These are phyloP conservation scores for Drosophila triauraria DNA, from an alignment of 1,140 invertebrate genomes.

Conservation along the genomic window DNA sequence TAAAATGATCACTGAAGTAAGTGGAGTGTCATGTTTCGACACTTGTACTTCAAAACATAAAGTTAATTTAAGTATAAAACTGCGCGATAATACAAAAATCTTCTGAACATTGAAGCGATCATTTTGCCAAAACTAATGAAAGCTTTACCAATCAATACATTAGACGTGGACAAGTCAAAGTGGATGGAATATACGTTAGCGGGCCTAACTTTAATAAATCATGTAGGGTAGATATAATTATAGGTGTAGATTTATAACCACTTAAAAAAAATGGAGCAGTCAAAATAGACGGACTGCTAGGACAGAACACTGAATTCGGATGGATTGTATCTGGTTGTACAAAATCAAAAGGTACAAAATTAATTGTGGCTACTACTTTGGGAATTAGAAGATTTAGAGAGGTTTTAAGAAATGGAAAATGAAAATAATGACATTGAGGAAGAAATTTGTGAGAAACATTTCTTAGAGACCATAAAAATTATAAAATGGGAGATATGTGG, in stretches of 20 bases:
- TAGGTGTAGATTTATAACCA: not conserved
- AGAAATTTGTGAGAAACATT: too few species aligned
- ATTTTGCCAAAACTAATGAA: not conserved
- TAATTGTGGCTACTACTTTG: too few species aligned
- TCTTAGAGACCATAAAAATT: too few species aligned
- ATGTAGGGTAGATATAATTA: constrained; percentile 1
- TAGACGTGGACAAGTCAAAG: not conserved
- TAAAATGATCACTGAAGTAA: not conserved
- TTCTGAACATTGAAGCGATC: not conserved
- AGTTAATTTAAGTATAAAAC: not conserved
- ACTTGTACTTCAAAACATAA: not conserved
- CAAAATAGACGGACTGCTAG: too few species aligned
- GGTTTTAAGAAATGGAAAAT: too few species aligned
- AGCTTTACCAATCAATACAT: not conserved
- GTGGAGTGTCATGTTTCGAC: not conserved
- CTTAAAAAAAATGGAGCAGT: not conserved
- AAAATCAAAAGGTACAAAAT: not conserved
- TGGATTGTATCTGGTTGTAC: not conserved
- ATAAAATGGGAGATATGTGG: too few species aligned
- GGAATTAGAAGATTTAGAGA: too few species aligned
- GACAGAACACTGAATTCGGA: not conserved
- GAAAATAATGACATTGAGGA: too few species aligned
- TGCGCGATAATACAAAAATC: not conserved
- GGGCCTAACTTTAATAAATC: not conserved
- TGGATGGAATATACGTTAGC: not conserved